These are phyloP conservation scores for Cephonodes hylas DNA, from an alignment of 2,888 invertebrate species.

Conservation along the genomic window DNA sequence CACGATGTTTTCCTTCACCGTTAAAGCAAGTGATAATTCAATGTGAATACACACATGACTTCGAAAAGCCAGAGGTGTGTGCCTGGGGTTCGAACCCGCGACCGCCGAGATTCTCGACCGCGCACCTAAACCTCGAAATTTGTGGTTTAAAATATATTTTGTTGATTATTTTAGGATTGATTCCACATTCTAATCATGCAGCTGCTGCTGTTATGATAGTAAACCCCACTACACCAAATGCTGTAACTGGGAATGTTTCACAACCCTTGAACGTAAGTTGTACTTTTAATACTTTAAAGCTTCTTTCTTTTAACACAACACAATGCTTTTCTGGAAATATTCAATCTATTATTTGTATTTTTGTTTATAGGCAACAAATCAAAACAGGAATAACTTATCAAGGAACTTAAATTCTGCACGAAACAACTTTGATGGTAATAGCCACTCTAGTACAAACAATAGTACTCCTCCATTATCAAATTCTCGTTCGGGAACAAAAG, in stretches of 20 bases:
- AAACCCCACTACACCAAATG: slow-evolving; percentile 77
- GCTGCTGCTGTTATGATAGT: slow-evolving; percentile 80
- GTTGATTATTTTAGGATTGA: slow-evolving; percentile 53
- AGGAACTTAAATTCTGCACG: slow-evolving; percentile 70
- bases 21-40: no score
- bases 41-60: no score
- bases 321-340: not conserved
- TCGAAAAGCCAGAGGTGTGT: no score
- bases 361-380: slow-evolving; percentile 60
- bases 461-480: slow-evolving; percentile 54
- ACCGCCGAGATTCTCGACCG: no score
- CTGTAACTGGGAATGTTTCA: slow-evolving; percentile 65
- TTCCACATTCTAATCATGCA: slow-evolving; percentile 73
- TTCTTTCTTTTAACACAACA: no score
- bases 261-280: slow-evolving; percentile 72
- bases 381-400: slow-evolving; percentile 71
- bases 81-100: no score
- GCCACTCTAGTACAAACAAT: slow-evolving; percentile 63
- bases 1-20: no score
- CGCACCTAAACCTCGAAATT: no score
- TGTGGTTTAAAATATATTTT: no score
- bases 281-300: no score
- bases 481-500: slow-evolving; percentile 63
- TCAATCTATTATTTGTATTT: not conserved
- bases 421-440: slow-evolving; percentile 65